Base-by-base conservation (phyloP, 2,888 invertebrate species). In the Sesamia inferens region DNA sequence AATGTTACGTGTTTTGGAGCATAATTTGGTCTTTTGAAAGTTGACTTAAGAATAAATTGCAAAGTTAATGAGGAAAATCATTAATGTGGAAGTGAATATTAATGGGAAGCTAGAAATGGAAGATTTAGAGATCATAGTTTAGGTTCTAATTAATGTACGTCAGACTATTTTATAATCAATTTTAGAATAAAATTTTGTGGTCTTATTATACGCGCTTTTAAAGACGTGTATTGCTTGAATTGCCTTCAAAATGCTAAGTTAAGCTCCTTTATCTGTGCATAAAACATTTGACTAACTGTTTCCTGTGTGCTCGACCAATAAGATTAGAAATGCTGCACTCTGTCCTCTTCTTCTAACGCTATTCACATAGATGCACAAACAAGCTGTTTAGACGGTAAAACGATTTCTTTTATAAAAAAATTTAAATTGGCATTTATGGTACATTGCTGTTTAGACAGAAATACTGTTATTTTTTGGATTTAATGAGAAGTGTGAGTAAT, bases 261-360 rank as follows among this genome's bases (percentile, higher is more conserved):
- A 79, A 74, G 88, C 90, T 92, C 84, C 86, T 85, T 88, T 91
- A 85, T 88, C 76, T 91, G 90, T 92, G 92, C 92, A 91, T 93
- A 85, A 83, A 82, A 90, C 78, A 87, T 88, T 89, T 79, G 67
- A 77, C 81, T 90, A 86, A 91, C 85, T 94, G 91, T 94, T 93
- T 87, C 91, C 80, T 94, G 92, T 95, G 91, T 93, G 90, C 88
- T 90, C 91, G 94, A 95, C 95, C 95, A 94, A 94, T 75, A 93
- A 95, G 95, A 94, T 94, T 90, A 90, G 89, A 92, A 82, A 78
- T 92, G 88, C 89, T 93, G 94, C 95, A 95, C 95, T 90, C 90
- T 92, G 64, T 92, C 90, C 92, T 74, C 88, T 83, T 83, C 88
- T 92, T 88, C 85, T 88, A 85, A 83, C 85, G 85, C 90, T 90